A percentile compares a stretch with the other conserved stretches of the same genome.
Evolutionary conservation across 2,888 invertebrate genomes (phyloP).

Genomic region (Petrophora chlorosata): DNA sequence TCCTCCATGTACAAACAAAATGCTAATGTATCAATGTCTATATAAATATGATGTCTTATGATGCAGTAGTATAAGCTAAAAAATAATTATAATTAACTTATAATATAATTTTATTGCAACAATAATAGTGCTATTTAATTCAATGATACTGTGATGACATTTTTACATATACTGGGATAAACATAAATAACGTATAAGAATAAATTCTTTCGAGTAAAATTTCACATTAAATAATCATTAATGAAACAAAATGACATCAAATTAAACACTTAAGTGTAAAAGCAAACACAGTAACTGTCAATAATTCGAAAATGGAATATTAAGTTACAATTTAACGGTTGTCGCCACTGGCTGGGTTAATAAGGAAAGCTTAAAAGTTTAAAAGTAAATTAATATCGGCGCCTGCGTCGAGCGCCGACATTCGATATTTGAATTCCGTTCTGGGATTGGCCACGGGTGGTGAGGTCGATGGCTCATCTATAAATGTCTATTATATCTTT

Average conservation of each 20-base stretch:
- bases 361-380: constrained; percentile 49
- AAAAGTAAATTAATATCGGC: constrained; percentile 57
- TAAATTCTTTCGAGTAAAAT: too few species aligned
- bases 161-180: too few species aligned
- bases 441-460: constrained; percentile 45
- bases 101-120: too few species aligned
- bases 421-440: constrained; percentile 62
- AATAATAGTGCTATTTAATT: too few species aligned
- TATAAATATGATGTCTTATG: too few species aligned
- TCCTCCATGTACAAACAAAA: too few species aligned
- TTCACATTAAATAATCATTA: constrained; percentile 1
- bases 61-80: too few species aligned
- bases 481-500: constrained; percentile 34
- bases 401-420: constrained; percentile 48
- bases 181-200: background rate
- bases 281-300: constrained; percentile 21
- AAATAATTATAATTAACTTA: too few species aligned
- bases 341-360: constrained; percentile 34
- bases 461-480: constrained; percentile 51
- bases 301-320: constrained; percentile 23
- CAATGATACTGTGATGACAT: too few species aligned
- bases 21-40: too few species aligned
- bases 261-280: constrained; percentile 19
- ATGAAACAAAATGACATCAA: constrained; percentile 12
- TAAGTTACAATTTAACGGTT: constrained; percentile 27